These are phyloP conservation scores for Colaptes auratus DNA, from an alignment of 2,113 vertebrate species.

Conservation along the genomic window DNA sequence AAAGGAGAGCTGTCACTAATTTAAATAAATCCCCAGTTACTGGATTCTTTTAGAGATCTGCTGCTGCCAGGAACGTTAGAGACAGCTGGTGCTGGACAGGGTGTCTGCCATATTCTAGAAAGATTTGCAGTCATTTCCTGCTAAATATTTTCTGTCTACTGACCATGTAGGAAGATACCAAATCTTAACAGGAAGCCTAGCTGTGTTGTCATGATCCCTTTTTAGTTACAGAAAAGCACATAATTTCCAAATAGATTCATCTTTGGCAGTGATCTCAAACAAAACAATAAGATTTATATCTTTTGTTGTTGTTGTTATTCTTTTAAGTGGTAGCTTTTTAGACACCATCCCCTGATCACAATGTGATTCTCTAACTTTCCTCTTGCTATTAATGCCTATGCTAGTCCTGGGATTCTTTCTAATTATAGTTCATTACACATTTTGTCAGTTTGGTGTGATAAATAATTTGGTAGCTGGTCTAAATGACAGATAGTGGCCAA, in stretches of 20 bases:
- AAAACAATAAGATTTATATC: conserved; percentile 29
- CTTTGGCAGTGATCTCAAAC: conserved; percentile 18
- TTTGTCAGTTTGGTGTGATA: background rate
- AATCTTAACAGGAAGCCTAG: conserved; percentile 35
- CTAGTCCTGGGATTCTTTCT: background rate
- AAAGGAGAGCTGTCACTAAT: background rate
- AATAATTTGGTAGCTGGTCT: background rate
- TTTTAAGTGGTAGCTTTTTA: conserved; percentile 40
- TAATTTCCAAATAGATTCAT: conserved; percentile 43
- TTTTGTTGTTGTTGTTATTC: background rate
- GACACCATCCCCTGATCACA: background rate
- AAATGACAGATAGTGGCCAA: background rate
- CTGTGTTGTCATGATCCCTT: conserved; percentile 13
- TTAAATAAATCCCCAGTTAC: background rate
- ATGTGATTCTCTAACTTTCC: background rate
- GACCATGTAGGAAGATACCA: background rate
- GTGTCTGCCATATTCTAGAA: background rate
- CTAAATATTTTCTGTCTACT: conserved; percentile 22
- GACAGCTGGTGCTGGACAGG: background rate
- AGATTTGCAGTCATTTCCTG: conserved; percentile 21
- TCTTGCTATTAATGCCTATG: background rate
- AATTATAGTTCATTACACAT: background rate
- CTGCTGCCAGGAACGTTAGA: background rate
- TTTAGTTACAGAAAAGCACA: conserved; percentile 29
- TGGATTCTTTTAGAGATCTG: background rate